Evolutionary conservation across 2,888 invertebrate species (phyloP), one percentile per base, ranked within the genome.

Genomic region (Drosophila sordidula): DNA sequence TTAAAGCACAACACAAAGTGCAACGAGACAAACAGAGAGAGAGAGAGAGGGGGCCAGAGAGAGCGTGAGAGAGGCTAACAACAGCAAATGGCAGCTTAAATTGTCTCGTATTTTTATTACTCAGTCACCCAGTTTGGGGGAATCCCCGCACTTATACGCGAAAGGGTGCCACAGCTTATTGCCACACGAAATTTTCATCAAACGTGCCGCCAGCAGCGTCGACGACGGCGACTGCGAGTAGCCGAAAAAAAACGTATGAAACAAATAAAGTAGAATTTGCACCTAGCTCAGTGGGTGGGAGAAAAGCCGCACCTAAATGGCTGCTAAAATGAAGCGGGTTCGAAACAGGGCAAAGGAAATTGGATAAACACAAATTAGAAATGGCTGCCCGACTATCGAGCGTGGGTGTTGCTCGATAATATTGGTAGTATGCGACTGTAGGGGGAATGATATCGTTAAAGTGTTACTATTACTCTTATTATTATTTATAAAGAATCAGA

Each of bases 21-120:
- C 67, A 44, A n/a, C 39, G 25, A 39, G 29, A 8, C 29, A 8
- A 2, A 12, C 18, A 36, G 18, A 1, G 55, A n/a, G n/a, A n/a
- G n/a, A n/a, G n/a, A n/a, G n/a, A n/a, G n/a, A n/a, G n/a, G n/a
- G n/a, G n/a, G n/a, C n/a, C n/a, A n/a, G n/a, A n/a, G n/a, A n/a
- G n/a, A n/a, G n/a, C n/a, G n/a, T n/a, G n/a, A n/a, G n/a, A n/a
- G n/a, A n/a, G n/a, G n/a, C n/a, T n/a, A n/a, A 14, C 42, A 26
- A 36, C 38, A 25, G 44, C 45, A 11, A 52, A 57, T 57, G 16
- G 16, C 36, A 62, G 80, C 80, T 86, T 82, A 82, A 73, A 69
- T 47, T 80, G 83, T 79, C 86, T 79, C 74, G 47, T 79, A 68
- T 70, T 82, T 82, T 73, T 73, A 79, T 82, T 81, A 75, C 26